Base-by-base conservation (phyloP, 1,140 invertebrate species). In the Temnothorax longispinosus region DNA sequence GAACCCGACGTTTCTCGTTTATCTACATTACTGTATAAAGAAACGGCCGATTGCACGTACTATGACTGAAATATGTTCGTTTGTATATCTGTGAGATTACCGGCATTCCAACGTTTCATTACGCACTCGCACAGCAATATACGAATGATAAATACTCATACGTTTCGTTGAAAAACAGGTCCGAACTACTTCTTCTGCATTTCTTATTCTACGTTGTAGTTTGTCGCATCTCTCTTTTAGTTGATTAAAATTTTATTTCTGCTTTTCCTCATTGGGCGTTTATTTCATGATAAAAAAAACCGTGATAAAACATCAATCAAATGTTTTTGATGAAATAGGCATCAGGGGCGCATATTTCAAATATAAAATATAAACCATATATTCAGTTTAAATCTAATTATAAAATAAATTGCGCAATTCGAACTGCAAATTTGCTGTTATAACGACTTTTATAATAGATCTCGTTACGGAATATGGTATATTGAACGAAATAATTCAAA, bases 11-110 rank as follows among this genome's bases (percentile, higher is more conserved):
- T 81, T 71, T 58, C 38, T 41, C 78, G 64, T 81, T 81, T 71
- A 81, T 81, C 78, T 71, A 32, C 78, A 81, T 81, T 81, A 81
- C 50, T 44, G 21, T 71, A 41, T 69, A 44, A 81, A 81, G 50
- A 56, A 71, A 81, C 47, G 47, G 56, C 32, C 52, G 35, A 38
- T 69, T 21, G 32, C 47, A 27, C 47, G 35, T 38, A 32, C 47
- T 15, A 13, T 50, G 35, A 69, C 64, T 41, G 78, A 81, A 56
- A 81, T 56, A 32, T 41, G 62, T 54, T 15, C 21, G 76, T 78
- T 78, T 78, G 76, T 54, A 54, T 67, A 54, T 41, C n/a, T 18
- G 13, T 41, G 62, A 69, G 64, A 81, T 81, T 54, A 65, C 35
- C n/a, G 4, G 13, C 35, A 41, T 81, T 41, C 47, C 62, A 13